Evolutionary conservation across 2,113 vertebrate species (phyloP).

Genomic region (Arothron firmamentum): DNA sequence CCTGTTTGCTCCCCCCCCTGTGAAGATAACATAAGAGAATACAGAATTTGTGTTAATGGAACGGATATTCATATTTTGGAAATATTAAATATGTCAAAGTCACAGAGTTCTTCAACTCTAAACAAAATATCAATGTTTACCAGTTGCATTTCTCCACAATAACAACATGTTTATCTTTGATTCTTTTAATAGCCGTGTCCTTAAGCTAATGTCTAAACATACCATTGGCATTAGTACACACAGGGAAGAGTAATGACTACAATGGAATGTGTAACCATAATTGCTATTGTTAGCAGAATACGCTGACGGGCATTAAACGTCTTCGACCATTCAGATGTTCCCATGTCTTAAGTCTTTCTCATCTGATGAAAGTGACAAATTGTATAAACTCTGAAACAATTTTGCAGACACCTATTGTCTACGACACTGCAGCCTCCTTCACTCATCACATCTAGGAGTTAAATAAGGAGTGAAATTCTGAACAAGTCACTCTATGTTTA

Average conservation of each 20-base stretch:
- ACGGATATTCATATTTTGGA: background rate
- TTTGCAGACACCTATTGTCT: slow-evolving; percentile 30
- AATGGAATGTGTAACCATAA: slow-evolving; percentile 44
- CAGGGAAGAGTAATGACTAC: slow-evolving; percentile 28
- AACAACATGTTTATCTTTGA: slow-evolving; percentile 28
- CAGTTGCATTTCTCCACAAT: slow-evolving; percentile 22
- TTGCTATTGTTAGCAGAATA: slow-evolving; percentile 30
- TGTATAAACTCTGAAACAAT: slow-evolving; percentile 18
- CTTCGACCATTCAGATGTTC: slow-evolving; percentile 3
- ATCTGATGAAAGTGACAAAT: background rate
- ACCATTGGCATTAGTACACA: slow-evolving; percentile 30
- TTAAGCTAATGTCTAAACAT: slow-evolving; percentile 33
- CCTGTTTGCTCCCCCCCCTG: slow-evolving; percentile 41
- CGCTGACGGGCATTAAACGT: slow-evolving; percentile 2
- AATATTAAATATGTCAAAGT: background rate
- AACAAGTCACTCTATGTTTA: too few relatives aligned
- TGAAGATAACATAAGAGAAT: slow-evolving; percentile 13
- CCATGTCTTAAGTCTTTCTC: background rate
- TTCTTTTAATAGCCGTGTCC: slow-evolving; percentile 30
- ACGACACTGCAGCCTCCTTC: slow-evolving; percentile 7
- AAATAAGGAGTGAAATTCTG: too few relatives aligned
- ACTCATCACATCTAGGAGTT: too few relatives aligned
- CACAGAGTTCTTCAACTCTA: background rate
- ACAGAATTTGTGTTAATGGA: background rate
- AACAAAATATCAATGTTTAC: slow-evolving; percentile 1